A percentile compares a stretch with the other conserved stretches of the same genome.
These are phyloP conservation scores for Manis javanica DNA, from an alignment of 2,797 vertebrate genomes.

Conservation along the genomic window DNA sequence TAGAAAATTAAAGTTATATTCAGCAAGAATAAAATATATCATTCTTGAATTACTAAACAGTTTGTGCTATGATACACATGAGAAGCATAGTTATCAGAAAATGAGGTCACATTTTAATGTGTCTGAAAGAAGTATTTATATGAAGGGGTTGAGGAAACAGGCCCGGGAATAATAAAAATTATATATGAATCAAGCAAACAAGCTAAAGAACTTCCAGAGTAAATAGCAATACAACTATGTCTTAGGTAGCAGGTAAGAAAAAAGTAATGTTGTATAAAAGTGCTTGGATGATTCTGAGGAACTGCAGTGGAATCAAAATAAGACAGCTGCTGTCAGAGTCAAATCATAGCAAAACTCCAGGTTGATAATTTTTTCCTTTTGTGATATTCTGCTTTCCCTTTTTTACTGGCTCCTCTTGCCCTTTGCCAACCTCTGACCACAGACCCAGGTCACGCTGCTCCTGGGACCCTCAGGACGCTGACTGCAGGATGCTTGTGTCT, in stretches of 20 bases:
- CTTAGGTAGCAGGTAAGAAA: neutral
- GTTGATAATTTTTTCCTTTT: neutral
- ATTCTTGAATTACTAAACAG: constrained; percentile 48
- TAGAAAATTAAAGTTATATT: constrained; percentile 70
- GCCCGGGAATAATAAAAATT: constrained; percentile 44
- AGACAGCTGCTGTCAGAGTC: neutral
- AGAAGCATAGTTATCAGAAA: neutral
- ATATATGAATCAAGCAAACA: constrained; percentile 21
- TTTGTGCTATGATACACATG: neutral
- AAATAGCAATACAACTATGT: neutral
- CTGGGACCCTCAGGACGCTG: fast-evolving
- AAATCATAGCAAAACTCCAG: neutral
- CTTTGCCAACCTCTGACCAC: neutral
- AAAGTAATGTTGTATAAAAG: neutral
- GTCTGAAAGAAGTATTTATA: constrained; percentile 55
- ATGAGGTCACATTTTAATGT: constrained; percentile 21
- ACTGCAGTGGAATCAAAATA: neutral
- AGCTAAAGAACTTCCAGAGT: neutral
- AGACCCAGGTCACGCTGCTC: neutral
- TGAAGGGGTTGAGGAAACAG: neutral
- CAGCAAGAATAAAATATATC: constrained; percentile 48
- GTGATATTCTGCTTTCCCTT: too few relatives aligned
- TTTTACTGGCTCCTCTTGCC: too few relatives aligned
- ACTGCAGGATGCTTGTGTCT: fast-evolving
- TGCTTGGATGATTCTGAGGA: neutral